Evolutionary conservation across 2,113 vertebrate species (phyloP), one percentile per base, ranked within the genome.

Genomic region (Archilochus colubris): DNA sequence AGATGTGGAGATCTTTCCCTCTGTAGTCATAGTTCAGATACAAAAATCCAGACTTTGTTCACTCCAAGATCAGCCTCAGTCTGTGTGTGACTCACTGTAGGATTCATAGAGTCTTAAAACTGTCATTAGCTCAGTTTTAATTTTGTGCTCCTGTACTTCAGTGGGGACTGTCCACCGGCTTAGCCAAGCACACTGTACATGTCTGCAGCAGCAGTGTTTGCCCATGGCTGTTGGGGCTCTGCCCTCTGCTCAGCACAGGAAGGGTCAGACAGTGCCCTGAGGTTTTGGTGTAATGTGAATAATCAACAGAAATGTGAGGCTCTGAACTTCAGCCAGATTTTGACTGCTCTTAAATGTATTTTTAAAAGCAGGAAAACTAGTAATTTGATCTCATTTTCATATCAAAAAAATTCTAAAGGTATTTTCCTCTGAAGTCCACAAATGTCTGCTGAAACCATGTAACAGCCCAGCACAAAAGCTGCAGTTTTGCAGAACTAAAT

Each of bases 181-280:
- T 28, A 44, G 28, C 18, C 12, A n/a, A 53, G 50, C 18, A 7
- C 8, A 16, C 12, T 66, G 18, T n/a, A 31, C 46, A 23, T 7
- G 14, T 75, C 58, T 75, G 55, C 51, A 46, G 81, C 9, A 10
- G 63, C 36, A 18, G 55, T 2, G 2, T 33, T 48, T 33, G 58
- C 9, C 6, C 25, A 1, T 14, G 23, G 0, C 28, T 72, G 40
- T 14, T 1, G 1, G 55, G 84, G 10, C 33, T 4, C 55, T 57
- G 15, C 21, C 3, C 36, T 10, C 30, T 40, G 64, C 43, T 61
- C 3, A 1, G 23, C 19, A n/a, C 48, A 40, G 36, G 28, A 27
- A 38, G 20, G 31, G 17, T 54, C 70, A 54, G 48, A 61, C 14
- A 18, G 10, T 8, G 3, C 44, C 44, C 2, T 36, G 31, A 59